phyloP scores from a whole-genome alignment of 2,888 invertebrate genomes.

The Coenonympha arcania region DNA sequence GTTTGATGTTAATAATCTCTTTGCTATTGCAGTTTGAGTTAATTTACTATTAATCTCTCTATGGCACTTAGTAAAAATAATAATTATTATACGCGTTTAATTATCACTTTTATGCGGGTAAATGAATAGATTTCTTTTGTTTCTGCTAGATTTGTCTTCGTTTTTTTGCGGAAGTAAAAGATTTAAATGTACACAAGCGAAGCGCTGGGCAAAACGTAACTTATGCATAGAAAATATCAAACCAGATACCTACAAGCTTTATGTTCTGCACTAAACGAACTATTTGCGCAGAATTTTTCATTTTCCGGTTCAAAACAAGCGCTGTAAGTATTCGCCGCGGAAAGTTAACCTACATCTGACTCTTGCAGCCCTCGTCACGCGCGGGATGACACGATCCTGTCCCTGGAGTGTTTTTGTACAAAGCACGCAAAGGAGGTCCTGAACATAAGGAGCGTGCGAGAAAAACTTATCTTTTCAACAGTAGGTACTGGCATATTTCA shows the following conservation, averaged over 20 bases:
- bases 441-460: not conserved
- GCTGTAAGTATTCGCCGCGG: not conserved
- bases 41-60: no score
- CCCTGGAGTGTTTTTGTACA: constrained; percentile 12
- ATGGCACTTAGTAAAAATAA: no score
- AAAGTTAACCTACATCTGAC: constrained; percentile 12
- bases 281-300: not conserved
- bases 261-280: not conserved
- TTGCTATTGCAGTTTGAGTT: no score
- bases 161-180: not conserved
- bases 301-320: not conserved
- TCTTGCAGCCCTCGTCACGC: constrained; percentile 5
- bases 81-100: no score
- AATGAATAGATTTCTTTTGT: no score
- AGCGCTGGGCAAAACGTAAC: no score
- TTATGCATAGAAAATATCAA: no score
- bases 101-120: no score
- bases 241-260: not conserved
- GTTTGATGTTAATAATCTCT: constrained; percentile 24
- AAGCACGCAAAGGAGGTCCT: constrained; percentile 12
- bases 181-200: no score
- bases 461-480: constrained; percentile 12
- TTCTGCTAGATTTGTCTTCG: no score
- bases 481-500: not conserved
- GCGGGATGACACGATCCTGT: constrained; percentile 13